These are phyloP conservation scores for Brachyptera risi DNA, from an alignment of 2,888 invertebrate species.

Conservation along the genomic window DNA sequence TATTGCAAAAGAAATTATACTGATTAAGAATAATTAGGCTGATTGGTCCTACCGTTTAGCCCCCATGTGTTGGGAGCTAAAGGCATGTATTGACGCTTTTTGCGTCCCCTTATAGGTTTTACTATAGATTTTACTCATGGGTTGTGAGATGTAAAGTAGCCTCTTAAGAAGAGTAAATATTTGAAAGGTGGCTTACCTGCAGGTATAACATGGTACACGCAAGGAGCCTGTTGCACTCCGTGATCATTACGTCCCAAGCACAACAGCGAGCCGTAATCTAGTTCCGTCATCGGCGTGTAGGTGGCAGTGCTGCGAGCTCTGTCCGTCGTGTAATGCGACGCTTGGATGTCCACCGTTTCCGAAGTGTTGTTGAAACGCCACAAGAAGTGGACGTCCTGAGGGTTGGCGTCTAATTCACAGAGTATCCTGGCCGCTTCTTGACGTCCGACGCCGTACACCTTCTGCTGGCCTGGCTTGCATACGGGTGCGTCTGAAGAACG, in stretches of 20 bases:
- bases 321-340: constrained; percentile 57
- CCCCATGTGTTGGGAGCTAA: no score
- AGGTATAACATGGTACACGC: constrained; percentile 68
- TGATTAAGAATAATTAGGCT: no score
- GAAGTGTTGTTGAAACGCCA: constrained; percentile 76
- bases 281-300: constrained; percentile 68
- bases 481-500: constrained; percentile 53
- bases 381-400: constrained; percentile 62
- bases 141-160: no score
- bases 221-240: constrained; percentile 67
- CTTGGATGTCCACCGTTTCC: constrained; percentile 64
- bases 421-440: constrained; percentile 63
- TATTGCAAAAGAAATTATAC: no score
- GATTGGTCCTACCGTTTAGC: no score
- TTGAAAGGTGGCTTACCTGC: constrained; percentile 57
- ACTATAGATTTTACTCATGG: no score
- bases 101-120: no score
- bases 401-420: constrained; percentile 67
- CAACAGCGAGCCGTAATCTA: constrained; percentile 62
- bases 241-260: constrained; percentile 73
- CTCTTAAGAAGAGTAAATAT: no score
- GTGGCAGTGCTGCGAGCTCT: constrained; percentile 60
- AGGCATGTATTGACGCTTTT: no score
- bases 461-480: constrained; percentile 64
- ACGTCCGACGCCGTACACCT: constrained; percentile 66